Percentiles rank a stretch among this genome's conserved stretches.
Conservation (phyloP, 2,888 invertebrate genomes). For the Mesodorylaimus sp. region DNA sequence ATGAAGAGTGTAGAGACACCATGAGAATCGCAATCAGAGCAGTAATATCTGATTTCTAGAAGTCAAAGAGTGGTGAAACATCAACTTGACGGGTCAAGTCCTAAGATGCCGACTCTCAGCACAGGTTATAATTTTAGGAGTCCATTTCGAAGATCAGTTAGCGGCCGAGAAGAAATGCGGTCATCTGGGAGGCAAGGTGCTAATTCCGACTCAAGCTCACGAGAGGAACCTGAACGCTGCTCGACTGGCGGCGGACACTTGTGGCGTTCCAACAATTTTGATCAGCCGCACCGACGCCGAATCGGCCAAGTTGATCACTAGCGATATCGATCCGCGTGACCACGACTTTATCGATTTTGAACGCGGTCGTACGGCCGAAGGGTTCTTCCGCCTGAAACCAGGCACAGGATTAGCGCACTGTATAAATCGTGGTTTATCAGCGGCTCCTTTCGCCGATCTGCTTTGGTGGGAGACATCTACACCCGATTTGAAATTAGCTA, state of each 20-base stretch:
- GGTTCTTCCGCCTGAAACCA: conserved; percentile 19
- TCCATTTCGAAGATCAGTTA: conserved; percentile 33
- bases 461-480: conserved; percentile 33
- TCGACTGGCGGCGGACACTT: conserved; percentile 30
- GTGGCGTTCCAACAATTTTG: conserved; percentile 29
- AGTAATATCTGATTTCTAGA: too few species aligned
- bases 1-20: too few species aligned
- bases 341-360: conserved; percentile 28
- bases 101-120: background rate
- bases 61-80: too few species aligned
- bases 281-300: conserved; percentile 33
- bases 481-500: conserved; percentile 28
- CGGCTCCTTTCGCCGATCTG: conserved; percentile 29
- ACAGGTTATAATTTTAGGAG: conserved; percentile 14
- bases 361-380: conserved; percentile 29
- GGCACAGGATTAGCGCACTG: conserved; percentile 25
- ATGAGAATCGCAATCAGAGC: too few species aligned
- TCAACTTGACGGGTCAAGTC: too few species aligned
- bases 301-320: conserved; percentile 28
- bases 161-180: conserved; percentile 33
- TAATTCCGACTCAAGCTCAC: conserved; percentile 30
- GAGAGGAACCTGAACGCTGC: conserved; percentile 32
- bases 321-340: conserved; percentile 30
- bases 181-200: conserved; percentile 31
- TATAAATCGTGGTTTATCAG: conserved; percentile 26